phyloP scores from a whole-genome alignment of 2,797 vertebrate species.

The Rhinoraja longicauda region DNA sequence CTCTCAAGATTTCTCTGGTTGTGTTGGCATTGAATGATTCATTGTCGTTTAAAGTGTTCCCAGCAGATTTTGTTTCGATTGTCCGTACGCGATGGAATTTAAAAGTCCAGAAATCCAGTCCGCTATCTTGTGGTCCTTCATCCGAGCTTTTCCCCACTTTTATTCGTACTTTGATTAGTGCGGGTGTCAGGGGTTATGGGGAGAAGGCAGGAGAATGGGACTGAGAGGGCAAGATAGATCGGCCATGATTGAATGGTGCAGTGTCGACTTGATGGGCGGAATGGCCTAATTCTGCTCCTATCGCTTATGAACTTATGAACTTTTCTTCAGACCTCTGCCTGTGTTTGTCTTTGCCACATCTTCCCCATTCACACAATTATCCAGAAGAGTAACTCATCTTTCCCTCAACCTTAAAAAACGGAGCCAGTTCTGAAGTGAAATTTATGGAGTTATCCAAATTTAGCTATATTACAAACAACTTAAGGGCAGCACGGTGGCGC shows the following conservation, averaged over 20 bases:
- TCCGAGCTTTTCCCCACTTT: neutral
- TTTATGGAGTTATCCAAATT: neutral
- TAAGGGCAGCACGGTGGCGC: no score
- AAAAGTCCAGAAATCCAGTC: neutral
- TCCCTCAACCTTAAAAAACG: neutral
- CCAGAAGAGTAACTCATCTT: neutral
- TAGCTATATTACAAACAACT: neutral
- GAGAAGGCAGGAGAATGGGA: no score
- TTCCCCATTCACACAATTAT: neutral
- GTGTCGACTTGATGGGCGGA: no score
- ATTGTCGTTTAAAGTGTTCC: neutral
- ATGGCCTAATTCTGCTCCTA: neutral
- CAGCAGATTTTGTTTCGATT: constrained; percentile 11
- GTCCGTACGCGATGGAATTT: neutral
- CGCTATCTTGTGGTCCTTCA: neutral
- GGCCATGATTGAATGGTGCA: no score
- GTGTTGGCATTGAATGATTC: neutral
- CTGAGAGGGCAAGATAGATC: no score
- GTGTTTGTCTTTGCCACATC: neutral
- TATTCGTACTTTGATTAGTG: no score
- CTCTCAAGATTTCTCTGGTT: neutral
- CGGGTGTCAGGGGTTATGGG: no score
- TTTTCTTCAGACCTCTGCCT: neutral
- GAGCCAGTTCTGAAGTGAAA: neutral
- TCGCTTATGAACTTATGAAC: neutral